Base-by-base conservation (phyloP, 37 sponge, comb jelly and placozoan genomes). In the Cliona cf. orientalis region DNA sequence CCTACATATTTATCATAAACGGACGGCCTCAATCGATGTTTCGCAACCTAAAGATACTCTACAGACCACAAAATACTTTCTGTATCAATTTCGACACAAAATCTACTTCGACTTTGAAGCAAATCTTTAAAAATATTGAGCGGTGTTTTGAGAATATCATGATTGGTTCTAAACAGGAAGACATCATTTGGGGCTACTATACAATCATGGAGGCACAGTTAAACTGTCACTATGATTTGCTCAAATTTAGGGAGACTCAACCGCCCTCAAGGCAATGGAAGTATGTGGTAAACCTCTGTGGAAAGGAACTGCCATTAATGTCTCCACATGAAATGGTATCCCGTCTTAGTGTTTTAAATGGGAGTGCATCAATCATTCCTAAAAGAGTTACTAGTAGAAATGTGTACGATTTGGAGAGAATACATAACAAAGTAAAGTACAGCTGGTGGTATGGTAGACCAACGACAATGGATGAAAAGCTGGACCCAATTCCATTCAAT, bases 211-310 rank as follows among this genome's bases (percentile, higher is more conserved):
- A 74, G 3, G 66, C 84, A 5, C 84, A 84, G 42, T 29, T 84
- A 37, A 71, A 38, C 82, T 82, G 82, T 44, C 22, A 72, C 38
- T 33, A 41, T 39, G 73, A 82, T 42, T 46, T 82, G 29, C 23
- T 66, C 1, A 21, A 28, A 0, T 79, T 38, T 6, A 35, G 76
- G 59, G 58, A 49, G 26, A 65, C 7, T 19, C 66, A 46, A 26
- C 41, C 56, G 2, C 31, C 42, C 0, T 1, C 6, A 3, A 23
- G 22, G 7, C 34, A 40, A 41, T 89, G 90, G 90, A 89, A 62
- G 74, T 84, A 89, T 44, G 65, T 58, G 5, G 78, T 89, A 17
- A 83, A 75, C 53, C 59, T 89, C 41, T 84, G 86, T 70, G 90
- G 90, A 17, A 62, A 37, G 23, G 90, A 89, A 41, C 43, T 89